Conservation (phyloP, 1,140 invertebrate species). For the Zaprionus gabonicus region DNA sequence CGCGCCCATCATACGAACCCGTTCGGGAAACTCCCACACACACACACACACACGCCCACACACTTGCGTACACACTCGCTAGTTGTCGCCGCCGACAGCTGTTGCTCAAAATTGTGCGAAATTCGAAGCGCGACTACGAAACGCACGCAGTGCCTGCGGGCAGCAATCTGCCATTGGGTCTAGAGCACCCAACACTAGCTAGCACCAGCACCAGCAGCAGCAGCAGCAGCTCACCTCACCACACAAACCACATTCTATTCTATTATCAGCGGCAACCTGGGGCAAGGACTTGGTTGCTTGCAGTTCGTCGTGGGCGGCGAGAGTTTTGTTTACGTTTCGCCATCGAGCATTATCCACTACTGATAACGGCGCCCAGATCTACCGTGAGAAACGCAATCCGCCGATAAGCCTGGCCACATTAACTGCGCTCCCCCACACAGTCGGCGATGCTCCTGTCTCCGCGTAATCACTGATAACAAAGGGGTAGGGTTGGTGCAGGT, state of each 20-base stretch:
- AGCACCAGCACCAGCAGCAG: slow-evolving; percentile 7
- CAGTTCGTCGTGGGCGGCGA: slow-evolving; percentile 58
- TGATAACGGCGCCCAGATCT: slow-evolving; percentile 45
- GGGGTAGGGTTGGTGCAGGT: not conserved
- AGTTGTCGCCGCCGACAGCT: slow-evolving; percentile 21
- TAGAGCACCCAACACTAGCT: slow-evolving; percentile 11
- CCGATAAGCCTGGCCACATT: slow-evolving; percentile 58
- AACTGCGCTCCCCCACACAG: slow-evolving; percentile 9
- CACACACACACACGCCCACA: slow-evolving; percentile 1
- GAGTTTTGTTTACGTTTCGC: slow-evolving; percentile 75
- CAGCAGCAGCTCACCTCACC: not conserved
- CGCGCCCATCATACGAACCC: slow-evolving; percentile 22
- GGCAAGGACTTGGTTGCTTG: slow-evolving; percentile 58
- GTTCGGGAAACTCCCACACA: slow-evolving; percentile 38
- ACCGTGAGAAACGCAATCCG: slow-evolving; percentile 79
- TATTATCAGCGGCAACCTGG: slow-evolving; percentile 17
- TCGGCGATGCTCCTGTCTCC: not conserved
- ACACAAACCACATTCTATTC: not conserved
- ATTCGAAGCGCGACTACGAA: slow-evolving; percentile 41
- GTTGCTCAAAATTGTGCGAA: slow-evolving; percentile 19
- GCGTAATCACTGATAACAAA: not conserved
- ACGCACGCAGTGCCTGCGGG: slow-evolving; percentile 52
- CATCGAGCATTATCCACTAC: slow-evolving; percentile 43
- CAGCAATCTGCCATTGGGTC: slow-evolving; percentile 53
- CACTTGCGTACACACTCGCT: not conserved